Conservation (phyloP, 2,797 vertebrate genomes). For the Pipistrellus nathusii region DNA sequence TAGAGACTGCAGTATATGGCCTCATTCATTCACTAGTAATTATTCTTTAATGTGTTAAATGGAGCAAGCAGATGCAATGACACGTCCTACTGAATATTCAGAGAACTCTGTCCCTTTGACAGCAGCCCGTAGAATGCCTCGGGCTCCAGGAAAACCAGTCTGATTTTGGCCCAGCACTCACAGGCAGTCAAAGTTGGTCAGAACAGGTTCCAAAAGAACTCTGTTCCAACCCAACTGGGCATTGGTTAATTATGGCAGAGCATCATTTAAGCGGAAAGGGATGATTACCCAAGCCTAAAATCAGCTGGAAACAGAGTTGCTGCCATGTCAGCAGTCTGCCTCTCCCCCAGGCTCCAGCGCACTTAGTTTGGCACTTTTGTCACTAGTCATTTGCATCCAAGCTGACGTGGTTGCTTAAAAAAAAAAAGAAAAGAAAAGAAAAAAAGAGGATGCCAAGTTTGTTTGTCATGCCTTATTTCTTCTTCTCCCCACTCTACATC, state of each 20-base stretch:
- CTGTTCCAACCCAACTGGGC: constrained; percentile 85
- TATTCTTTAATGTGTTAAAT: constrained; percentile 88
- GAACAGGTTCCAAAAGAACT: constrained; percentile 86
- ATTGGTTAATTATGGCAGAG: constrained; percentile 86
- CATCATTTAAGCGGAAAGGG: constrained; percentile 87
- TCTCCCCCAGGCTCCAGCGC: constrained; percentile 81
- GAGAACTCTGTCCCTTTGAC: constrained; percentile 84
- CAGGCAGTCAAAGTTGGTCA: constrained; percentile 86
- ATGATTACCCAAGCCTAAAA: constrained; percentile 89
- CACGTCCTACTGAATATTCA: constrained; percentile 80
- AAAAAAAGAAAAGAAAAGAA: constrained; percentile 75
- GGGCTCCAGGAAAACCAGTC: constrained; percentile 87
- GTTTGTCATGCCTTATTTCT: constrained; percentile 65
- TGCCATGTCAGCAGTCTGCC: constrained; percentile 88
- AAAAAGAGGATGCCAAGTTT: constrained; percentile 61
- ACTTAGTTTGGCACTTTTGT: constrained; percentile 83
- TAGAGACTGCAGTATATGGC: constrained; percentile 45
- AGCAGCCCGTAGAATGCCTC: constrained; percentile 86
- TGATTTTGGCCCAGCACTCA: constrained; percentile 82
- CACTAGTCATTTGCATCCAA: constrained; percentile 80
- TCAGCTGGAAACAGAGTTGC: constrained; percentile 85
- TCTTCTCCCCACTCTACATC: not conserved
- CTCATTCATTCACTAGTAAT: constrained; percentile 79
- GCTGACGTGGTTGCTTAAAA: constrained; percentile 84
- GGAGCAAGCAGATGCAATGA: constrained; percentile 85